Base-by-base conservation (phyloP, 1,140 invertebrate genomes). In the Halyomorpha halys region DNA sequence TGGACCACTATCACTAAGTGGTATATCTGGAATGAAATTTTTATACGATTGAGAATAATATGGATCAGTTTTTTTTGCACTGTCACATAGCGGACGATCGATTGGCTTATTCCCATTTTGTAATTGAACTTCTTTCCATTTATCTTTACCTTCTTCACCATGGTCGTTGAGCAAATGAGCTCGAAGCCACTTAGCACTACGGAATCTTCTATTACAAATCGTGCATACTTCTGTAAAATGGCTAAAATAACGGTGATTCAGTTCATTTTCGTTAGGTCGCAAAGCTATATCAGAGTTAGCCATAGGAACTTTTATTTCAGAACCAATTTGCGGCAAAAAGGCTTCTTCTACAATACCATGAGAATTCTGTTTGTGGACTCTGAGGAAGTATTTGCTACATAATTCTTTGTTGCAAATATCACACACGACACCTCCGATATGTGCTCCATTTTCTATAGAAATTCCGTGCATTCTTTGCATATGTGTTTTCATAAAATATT, bases 381-480 rank as follows among this genome's bases (percentile, higher is more conserved):
- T 84, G 16, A 98, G 77, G 73, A 98, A 98, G 75, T 98, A 98
- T 74, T 98, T 98, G 75, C 92, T 96, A 77, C 94, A 94, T 1
- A 98, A 76, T 78, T 97, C 94, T 75, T 98, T 98, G 74, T 96
- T 91, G 73, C 94, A 98, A 65, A 97, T 91, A 74, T 97, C 94
- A 78, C 94, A 97, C 9, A 91, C 88, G 0, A 96, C 92, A 4
- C 92, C 91, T 8, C 91, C 91, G 16, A 94, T 86, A 73, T 91
- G 90, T 0, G 90, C 87, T 0, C 89, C 90, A 71, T 89, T 90
- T 75, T 94, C 91, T 47, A 97, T 89, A 72, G 94, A 91, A 64
- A 99, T 96, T 16, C 95, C 94, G 75, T 99, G 97, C 90, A 98
- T 97, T 74, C 97, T 89, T 70, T 98, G 87, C 92, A 99, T 99